phyloP scores from a whole-genome alignment of 2,797 vertebrate species.

The Ambastaia sidthimunki region DNA sequence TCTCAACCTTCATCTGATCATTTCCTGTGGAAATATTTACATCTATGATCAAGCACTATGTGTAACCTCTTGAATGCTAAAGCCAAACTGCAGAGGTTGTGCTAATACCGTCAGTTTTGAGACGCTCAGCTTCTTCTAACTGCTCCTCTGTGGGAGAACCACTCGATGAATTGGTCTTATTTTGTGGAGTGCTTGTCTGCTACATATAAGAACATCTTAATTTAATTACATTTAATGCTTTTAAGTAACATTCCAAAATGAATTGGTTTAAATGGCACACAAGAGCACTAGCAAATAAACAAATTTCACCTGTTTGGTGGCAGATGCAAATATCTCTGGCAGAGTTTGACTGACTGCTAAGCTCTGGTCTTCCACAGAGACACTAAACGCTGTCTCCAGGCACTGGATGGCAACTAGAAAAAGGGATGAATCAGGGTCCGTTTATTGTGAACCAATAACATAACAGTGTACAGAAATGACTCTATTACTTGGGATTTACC shows the following conservation, averaged over 20 bases:
- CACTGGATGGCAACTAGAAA: conserved; percentile 93
- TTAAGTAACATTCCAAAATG: background rate
- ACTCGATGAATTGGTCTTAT: conserved; percentile 68
- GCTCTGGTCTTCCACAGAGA: conserved; percentile 85
- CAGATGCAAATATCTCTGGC: conserved; percentile 86
- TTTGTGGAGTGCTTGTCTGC: conserved; percentile 72
- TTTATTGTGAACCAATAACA: background rate
- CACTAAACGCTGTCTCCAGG: conserved; percentile 92
- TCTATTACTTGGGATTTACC: conserved; percentile 71
- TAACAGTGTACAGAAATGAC: background rate
- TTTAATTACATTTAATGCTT: background rate
- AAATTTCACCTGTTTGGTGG: conserved; percentile 73
- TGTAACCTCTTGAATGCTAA: background rate
- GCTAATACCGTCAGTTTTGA: conserved; percentile 89
- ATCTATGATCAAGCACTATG: background rate
- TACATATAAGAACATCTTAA: conserved; percentile 38
- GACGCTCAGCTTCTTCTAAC: conserved; percentile 84
- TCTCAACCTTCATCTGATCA: conserved; percentile 95
- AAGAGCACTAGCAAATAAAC: background rate
- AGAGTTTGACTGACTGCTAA: conserved; percentile 85
- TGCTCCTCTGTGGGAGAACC: conserved; percentile 82
- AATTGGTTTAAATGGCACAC: background rate
- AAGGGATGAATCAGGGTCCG: background rate
- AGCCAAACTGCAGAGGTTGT: background rate
- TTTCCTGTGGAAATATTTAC: conserved; percentile 80